These are phyloP conservation scores for Chesias legatella DNA, from an alignment of 2,888 invertebrate species.

Conservation along the genomic window DNA sequence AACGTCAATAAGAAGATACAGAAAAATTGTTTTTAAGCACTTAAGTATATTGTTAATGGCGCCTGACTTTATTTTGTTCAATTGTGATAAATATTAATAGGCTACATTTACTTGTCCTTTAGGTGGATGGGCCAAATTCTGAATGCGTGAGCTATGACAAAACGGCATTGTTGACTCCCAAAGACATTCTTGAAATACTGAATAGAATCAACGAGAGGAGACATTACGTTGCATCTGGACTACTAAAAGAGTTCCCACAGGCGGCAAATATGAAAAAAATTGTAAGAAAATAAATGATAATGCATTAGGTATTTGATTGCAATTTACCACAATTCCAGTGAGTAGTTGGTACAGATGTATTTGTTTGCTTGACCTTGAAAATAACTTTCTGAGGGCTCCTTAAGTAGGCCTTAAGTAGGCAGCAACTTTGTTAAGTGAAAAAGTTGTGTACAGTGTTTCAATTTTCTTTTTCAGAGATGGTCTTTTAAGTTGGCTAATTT, in stretches of 20 bases:
- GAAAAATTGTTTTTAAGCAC: too few species aligned
- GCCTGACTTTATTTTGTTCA: too few species aligned
- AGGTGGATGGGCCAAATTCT: conserved; percentile 51
- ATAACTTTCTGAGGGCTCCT: too few species aligned
- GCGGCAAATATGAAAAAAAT: conserved; percentile 71
- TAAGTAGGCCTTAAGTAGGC: too few species aligned
- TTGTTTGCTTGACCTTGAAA: neutral
- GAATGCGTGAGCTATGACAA: conserved; percentile 51
- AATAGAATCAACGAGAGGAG: conserved; percentile 58
- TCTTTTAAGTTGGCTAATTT: conserved; percentile 51
- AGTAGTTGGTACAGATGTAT: neutral
- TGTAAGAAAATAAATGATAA: conserved; percentile 40
- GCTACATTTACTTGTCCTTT: conserved; percentile 4
- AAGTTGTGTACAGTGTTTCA: conserved; percentile 10
- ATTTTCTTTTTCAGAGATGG: conserved; percentile 52
- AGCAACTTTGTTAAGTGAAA: too few species aligned
- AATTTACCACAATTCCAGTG: neutral
- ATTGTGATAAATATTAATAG: too few species aligned
- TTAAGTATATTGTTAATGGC: too few species aligned
- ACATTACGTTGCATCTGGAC: conserved; percentile 58
- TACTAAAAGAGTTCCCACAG: conserved; percentile 48
- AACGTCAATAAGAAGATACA: too few species aligned
- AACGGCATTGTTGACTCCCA: conserved; percentile 39
- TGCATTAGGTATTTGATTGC: neutral
- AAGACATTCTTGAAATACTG: conserved; percentile 48